These are phyloP conservation scores for Ageneiosus marmoratus DNA, from an alignment of 2,113 vertebrate genomes.

Conservation along the genomic window DNA sequence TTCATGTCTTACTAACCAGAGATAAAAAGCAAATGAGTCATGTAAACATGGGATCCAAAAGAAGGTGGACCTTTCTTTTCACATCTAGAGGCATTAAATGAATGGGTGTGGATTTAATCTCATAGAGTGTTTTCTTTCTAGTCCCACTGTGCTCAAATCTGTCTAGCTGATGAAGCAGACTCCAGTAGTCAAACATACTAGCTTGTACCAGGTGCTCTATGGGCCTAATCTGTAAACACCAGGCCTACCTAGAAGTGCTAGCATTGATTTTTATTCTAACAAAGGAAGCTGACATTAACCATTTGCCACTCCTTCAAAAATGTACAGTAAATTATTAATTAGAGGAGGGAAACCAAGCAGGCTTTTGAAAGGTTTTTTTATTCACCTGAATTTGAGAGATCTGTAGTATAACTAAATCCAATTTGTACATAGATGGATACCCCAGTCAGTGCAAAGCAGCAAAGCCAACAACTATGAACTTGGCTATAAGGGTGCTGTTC, in stretches of 20 bases:
- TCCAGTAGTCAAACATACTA: conserved; percentile 61
- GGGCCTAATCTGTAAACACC: conserved; percentile 57
- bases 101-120: conserved; percentile 43
- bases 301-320: conserved; percentile 37
- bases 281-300: conserved; percentile 47
- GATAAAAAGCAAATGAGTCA: not conserved
- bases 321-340: conserved; percentile 50
- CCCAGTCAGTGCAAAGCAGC: not conserved
- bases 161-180: conserved; percentile 61
- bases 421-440: conserved; percentile 12
- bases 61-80: not conserved
- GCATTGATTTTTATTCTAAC: conserved; percentile 54
- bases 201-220: conserved; percentile 66
- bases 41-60: not conserved
- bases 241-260: conserved; percentile 55
- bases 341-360: conserved; percentile 45
- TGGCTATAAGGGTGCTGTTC: not conserved
- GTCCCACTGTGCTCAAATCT: conserved; percentile 62
- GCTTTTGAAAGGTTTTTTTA: conserved; percentile 47
- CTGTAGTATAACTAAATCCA: conserved; percentile 39
- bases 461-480: not conserved
- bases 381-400: conserved; percentile 48
- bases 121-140: conserved; percentile 48
- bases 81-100: not conserved
- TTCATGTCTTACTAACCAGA: not conserved